Conservation (phyloP, 2,888 invertebrate species). For the Xestia ashworthii region DNA sequence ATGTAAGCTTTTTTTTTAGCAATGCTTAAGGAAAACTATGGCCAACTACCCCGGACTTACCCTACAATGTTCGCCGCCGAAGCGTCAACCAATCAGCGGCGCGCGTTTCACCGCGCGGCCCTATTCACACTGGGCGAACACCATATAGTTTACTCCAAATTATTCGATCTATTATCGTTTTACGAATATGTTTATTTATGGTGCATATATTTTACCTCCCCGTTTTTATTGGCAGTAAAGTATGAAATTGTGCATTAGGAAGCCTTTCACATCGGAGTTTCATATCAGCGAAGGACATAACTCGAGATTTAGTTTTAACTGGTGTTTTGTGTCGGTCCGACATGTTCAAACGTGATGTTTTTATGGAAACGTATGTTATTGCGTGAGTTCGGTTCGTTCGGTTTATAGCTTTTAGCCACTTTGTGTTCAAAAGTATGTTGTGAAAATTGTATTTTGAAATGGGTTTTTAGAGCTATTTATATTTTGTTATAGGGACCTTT, state of each 20-base stretch:
- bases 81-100: conserved; percentile 75
- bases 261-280: conserved; percentile 84
- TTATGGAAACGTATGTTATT: conserved; percentile 84
- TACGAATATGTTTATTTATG: conserved; percentile 86
- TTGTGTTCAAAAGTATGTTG: conserved; percentile 75
- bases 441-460: conserved; percentile 43
- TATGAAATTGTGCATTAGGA: conserved; percentile 88
- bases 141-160: conserved; percentile 85
- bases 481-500: conserved; percentile 33
- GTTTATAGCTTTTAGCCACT: conserved; percentile 84
- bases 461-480: conserved; percentile 37
- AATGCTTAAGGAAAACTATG: too few relatives aligned
- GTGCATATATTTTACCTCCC: conserved; percentile 78
- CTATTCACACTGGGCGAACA: conserved; percentile 74
- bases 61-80: conserved; percentile 74
- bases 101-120: conserved; percentile 63
- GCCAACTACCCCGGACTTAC: too few relatives aligned
- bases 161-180: conserved; percentile 85
- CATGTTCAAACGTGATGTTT: conserved; percentile 82
- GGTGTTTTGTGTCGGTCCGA: conserved; percentile 80
- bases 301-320: conserved; percentile 85
- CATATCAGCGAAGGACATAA: conserved; percentile 83
- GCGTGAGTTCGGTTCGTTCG: conserved; percentile 75
- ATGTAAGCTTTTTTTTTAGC: too few relatives aligned
- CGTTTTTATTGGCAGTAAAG: conserved; percentile 88